Evolutionary conservation across 2,113 vertebrate species (phyloP).

Genomic region (Podarcis cretensis): DNA sequence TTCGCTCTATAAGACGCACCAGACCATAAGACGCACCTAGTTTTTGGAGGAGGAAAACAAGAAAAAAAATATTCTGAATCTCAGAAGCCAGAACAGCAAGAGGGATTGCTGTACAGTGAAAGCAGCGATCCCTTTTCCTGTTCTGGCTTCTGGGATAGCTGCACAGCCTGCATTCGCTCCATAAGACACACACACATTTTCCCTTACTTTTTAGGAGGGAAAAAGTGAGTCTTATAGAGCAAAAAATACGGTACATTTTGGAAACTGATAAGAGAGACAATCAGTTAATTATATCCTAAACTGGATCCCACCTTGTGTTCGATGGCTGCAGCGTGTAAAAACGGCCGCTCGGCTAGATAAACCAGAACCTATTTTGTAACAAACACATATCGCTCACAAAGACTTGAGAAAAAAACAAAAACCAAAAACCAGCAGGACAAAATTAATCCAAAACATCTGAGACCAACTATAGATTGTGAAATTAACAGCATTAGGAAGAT

Average conservation of each 20-base stretch:
- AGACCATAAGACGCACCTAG: too few species aligned
- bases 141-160: too few species aligned
- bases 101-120: too few species aligned
- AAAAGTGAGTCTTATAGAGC: too few species aligned
- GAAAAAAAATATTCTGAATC: too few species aligned
- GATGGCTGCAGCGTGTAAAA: not conserved
- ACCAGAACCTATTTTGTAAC: not conserved
- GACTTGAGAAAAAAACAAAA: not conserved
- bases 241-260: not conserved
- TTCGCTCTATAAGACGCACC: too few species aligned
- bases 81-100: too few species aligned
- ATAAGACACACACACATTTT: too few species aligned
- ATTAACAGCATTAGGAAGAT: not conserved
- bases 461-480: not conserved
- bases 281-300: not conserved
- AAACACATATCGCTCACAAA: not conserved
- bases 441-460: not conserved
- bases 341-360: not conserved
- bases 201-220: too few species aligned
- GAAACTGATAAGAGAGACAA: not conserved
- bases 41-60: too few species aligned
- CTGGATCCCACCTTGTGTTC: not conserved
- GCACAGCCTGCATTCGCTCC: too few species aligned
- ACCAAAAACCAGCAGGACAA: not conserved
- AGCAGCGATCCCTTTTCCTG: too few species aligned